A percentile compares a stretch with the other conserved stretches of the same genome.
These are phyloP conservation scores for Cryptosula pallasiana DNA, from an alignment of 2,888 invertebrate species.

Conservation along the genomic window DNA sequence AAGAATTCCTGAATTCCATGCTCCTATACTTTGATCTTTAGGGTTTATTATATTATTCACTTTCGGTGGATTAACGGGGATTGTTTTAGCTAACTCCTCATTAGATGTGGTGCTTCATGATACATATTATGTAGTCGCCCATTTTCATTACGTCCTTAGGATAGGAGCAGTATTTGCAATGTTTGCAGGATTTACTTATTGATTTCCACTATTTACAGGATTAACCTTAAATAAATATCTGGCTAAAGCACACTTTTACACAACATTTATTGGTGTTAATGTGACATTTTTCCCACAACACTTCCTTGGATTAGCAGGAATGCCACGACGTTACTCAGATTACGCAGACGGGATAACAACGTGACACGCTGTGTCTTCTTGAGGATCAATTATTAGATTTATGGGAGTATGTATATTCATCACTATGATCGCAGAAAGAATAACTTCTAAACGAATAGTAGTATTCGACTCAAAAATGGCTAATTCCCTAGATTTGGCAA, in stretches of 20 bases:
- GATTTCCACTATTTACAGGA: constrained; percentile 67
- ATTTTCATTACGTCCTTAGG: constrained; percentile 75
- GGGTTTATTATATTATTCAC: constrained; percentile 76
- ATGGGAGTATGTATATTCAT: constrained; percentile 34
- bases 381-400: constrained; percentile 34
- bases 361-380: constrained; percentile 36
- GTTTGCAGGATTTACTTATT: constrained; percentile 68
- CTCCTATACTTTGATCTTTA: constrained; percentile 64
- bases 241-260: constrained; percentile 66
- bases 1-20: constrained; percentile 27
- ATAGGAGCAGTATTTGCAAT: constrained; percentile 76
- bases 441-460: constrained; percentile 32
- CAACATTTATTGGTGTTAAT: constrained; percentile 72
- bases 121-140: constrained; percentile 78
- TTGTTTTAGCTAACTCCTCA: constrained; percentile 62
- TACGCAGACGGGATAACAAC: constrained; percentile 62
- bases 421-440: constrained; percentile 34
- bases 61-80: constrained; percentile 61
- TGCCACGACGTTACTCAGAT: constrained; percentile 72
- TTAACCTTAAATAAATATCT: constrained; percentile 59
- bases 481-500: constrained; percentile 33
- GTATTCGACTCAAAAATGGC: constrained; percentile 28
- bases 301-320: constrained; percentile 66
- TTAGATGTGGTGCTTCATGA: constrained; percentile 74
- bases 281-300: constrained; percentile 76